phyloP scores from a whole-genome alignment of 2,888 invertebrate species.

The Idaea straminata region DNA sequence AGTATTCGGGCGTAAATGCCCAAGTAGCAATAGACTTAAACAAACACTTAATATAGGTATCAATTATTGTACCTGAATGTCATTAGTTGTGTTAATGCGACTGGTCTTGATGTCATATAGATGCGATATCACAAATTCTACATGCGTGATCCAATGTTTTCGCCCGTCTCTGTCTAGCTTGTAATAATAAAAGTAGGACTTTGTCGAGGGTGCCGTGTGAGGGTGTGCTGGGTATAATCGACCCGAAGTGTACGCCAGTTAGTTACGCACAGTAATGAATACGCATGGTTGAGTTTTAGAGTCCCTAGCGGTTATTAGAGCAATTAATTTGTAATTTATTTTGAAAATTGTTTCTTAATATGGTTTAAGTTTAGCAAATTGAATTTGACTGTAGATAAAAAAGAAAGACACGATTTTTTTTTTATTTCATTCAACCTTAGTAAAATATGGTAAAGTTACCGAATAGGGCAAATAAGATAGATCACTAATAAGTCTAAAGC shows the following conservation, averaged over 20 bases:
- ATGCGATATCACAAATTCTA: background rate
- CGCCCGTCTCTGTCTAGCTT: constrained; percentile 36
- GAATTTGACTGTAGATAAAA: background rate
- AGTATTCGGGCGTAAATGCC: too few relatives aligned
- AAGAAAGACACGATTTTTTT: background rate
- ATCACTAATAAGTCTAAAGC: too few relatives aligned
- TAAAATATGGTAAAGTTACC: too few relatives aligned
- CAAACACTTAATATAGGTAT: too few relatives aligned
- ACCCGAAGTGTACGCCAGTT: constrained; percentile 57
- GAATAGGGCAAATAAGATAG: too few relatives aligned
- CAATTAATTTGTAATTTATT: constrained; percentile 27
- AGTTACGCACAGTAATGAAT: constrained; percentile 68
- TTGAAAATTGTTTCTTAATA: constrained; percentile 1
- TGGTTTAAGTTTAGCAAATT: background rate
- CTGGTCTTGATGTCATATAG: background rate
- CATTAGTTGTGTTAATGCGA: too few relatives aligned
- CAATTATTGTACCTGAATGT: too few relatives aligned
- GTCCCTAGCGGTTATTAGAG: constrained; percentile 42
- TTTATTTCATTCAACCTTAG: constrained; percentile 8
- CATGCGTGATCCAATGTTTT: constrained; percentile 1
- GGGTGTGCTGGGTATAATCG: constrained; percentile 60
- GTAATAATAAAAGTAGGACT: constrained; percentile 40
- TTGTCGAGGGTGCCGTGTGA: constrained; percentile 46
- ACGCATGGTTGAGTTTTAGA: constrained; percentile 61
- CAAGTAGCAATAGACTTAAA: too few relatives aligned